These are phyloP conservation scores for Oryzias melastigma DNA, from an alignment of 2,113 vertebrate species.

Conservation along the genomic window DNA sequence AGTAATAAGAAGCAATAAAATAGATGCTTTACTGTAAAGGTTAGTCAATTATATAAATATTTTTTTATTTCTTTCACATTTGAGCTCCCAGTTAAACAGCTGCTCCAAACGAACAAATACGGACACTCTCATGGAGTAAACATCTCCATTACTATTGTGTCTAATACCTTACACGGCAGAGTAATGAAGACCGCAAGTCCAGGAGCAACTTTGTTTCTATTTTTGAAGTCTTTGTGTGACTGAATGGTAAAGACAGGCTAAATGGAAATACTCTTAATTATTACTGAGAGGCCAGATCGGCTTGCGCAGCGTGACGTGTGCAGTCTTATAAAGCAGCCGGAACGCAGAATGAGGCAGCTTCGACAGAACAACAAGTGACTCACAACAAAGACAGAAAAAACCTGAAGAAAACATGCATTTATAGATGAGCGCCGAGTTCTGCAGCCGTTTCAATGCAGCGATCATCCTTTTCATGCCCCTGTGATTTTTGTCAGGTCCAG, in stretches of 20 bases:
- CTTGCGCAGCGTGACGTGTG: constrained; percentile 67
- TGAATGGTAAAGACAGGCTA: constrained; percentile 65
- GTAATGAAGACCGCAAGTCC: constrained; percentile 11
- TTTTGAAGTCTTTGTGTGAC: constrained; percentile 57
- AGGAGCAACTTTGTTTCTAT: constrained; percentile 30
- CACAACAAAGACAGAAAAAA: constrained; percentile 23
- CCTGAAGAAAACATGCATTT: constrained; percentile 16
- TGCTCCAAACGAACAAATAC: no score
- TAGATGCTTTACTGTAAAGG: no score
- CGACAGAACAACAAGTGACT: constrained; percentile 17
- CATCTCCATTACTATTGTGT: background rate
- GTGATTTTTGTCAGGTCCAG: constrained; percentile 46
- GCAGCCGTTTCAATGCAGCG: constrained; percentile 40
- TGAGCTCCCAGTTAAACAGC: no score
- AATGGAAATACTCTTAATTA: constrained; percentile 83
- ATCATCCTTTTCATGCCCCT: constrained; percentile 47
- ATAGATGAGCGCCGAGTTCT: constrained; percentile 52
- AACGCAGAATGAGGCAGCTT: constrained; percentile 33
- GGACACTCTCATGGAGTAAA: no score
- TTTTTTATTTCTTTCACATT: no score
- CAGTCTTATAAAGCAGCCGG: constrained; percentile 52
- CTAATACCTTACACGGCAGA: constrained; percentile 5
- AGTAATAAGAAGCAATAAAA: background rate
- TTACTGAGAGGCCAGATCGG: constrained; percentile 80
- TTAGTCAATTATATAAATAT: no score